phyloP scores from a whole-genome alignment of 2,113 vertebrate species.

The Sinocyclocheilus anshuiensis region DNA sequence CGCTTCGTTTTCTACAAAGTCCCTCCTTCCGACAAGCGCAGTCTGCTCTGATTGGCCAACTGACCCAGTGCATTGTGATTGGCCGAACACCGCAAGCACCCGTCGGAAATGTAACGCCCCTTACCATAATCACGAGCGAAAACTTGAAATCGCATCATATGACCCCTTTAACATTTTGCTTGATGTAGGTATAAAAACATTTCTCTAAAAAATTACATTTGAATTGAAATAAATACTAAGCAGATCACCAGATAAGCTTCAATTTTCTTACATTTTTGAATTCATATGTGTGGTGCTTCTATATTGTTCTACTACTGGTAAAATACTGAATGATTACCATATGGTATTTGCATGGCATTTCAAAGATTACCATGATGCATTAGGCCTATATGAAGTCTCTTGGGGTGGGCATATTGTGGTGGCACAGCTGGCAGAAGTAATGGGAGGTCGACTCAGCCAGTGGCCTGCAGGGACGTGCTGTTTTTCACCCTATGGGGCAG shows the following conservation, averaged over 20 bases:
- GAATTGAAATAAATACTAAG: no score
- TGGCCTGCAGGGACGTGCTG: conserved; percentile 47
- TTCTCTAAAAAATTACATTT: neutral
- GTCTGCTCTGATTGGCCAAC: no score
- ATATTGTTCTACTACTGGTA: no score
- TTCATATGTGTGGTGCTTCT: neutral
- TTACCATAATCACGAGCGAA: no score
- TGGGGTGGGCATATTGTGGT: conserved; percentile 7
- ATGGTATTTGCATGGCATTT: neutral
- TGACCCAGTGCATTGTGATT: no score
- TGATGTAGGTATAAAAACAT: neutral
- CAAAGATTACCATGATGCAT: neutral
- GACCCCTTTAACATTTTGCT: neutral
- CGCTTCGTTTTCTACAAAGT: no score
- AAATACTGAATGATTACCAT: no score
- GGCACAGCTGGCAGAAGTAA: conserved; percentile 45
- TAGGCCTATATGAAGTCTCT: conserved; percentile 22
- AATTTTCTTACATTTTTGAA: neutral
- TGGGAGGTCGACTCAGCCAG: conserved; percentile 38
- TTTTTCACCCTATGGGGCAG: conserved; percentile 35
- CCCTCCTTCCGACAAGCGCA: no score
- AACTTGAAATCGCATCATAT: no score
- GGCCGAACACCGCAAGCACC: no score
- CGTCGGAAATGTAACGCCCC: no score
- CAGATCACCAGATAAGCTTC: neutral